phyloP scores from a whole-genome alignment of 2,113 vertebrate genomes.

The Marmota monax region DNA sequence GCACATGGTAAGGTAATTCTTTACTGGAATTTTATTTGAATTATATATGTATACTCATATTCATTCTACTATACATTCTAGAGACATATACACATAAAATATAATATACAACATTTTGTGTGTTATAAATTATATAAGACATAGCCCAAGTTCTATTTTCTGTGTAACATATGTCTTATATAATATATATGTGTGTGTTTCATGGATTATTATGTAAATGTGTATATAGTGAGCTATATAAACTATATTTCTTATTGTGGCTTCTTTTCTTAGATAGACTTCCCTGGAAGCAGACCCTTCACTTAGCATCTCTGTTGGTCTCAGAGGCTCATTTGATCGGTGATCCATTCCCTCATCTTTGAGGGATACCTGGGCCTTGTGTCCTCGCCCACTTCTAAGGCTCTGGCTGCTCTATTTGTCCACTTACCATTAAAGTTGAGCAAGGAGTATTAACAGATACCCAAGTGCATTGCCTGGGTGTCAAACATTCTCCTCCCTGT shows the following conservation, averaged over 20 bases:
- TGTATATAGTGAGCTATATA: constrained; percentile 62
- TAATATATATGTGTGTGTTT: constrained; percentile 58
- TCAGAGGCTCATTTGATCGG: constrained; percentile 35
- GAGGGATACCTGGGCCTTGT: constrained; percentile 29
- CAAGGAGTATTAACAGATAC: constrained; percentile 25
- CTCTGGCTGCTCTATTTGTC: constrained; percentile 12
- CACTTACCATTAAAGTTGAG: constrained; percentile 29
- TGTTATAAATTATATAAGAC: constrained; percentile 65
- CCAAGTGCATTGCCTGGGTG: background rate
- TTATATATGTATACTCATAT: constrained; percentile 46
- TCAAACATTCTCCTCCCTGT: background rate
- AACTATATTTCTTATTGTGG: constrained; percentile 66
- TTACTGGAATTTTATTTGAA: constrained; percentile 58
- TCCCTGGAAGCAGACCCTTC: constrained; percentile 65
- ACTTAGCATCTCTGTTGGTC: constrained; percentile 43
- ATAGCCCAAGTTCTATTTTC: constrained; percentile 49
- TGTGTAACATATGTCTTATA: constrained; percentile 64
- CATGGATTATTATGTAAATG: constrained; percentile 57
- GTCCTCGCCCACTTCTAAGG: background rate
- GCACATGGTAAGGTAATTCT: constrained; percentile 55
- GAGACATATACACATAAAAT: constrained; percentile 26
- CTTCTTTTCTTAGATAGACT: constrained; percentile 76
- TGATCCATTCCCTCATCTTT: constrained; percentile 52
- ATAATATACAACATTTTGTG: constrained; percentile 38
- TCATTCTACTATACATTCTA: constrained; percentile 46